These are phyloP conservation scores for Xestobium rufovillosum DNA, from an alignment of 2,888 invertebrate species.

Conservation along the genomic window DNA sequence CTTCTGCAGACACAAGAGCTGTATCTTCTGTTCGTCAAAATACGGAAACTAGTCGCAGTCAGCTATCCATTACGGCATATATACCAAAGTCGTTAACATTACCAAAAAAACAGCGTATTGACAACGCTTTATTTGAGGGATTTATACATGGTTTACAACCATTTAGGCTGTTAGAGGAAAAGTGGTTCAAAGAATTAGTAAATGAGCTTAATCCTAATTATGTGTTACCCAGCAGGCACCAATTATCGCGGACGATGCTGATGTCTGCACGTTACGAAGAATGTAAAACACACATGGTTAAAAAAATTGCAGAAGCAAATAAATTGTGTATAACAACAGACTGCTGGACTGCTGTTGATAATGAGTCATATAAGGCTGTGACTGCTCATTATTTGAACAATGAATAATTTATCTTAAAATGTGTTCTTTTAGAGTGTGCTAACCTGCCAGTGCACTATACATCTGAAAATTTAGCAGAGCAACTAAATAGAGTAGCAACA, in stretches of 20 bases:
- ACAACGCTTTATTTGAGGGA: not conserved
- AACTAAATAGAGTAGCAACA: slow-evolving; percentile 4
- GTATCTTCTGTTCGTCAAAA: too few species aligned
- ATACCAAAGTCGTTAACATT: not conserved
- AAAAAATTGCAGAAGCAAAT: not conserved
- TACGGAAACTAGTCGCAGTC: not conserved
- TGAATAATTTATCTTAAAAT: not conserved
- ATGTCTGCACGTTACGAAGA: not conserved
- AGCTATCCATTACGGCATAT: not conserved
- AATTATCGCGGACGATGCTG: not conserved
- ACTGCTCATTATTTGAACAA: slow-evolving; percentile 1
- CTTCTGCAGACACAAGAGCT: too few species aligned
- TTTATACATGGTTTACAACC: not conserved
- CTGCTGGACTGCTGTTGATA: not conserved
- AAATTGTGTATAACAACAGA: not conserved
- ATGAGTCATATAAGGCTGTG: not conserved
- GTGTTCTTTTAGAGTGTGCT: not conserved
- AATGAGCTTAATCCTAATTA: not conserved
- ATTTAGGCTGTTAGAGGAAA: not conserved
- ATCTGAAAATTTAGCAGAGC: slow-evolving; percentile 3
- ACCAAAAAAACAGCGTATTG: not conserved
- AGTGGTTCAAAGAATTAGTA: not conserved
- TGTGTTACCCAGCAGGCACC: not conserved
- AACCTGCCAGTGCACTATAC: slow-evolving; percentile 1
- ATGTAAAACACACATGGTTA: not conserved